Base-by-base conservation (phyloP, 2,113 vertebrate genomes). In the Typhlomys cinereus region DNA sequence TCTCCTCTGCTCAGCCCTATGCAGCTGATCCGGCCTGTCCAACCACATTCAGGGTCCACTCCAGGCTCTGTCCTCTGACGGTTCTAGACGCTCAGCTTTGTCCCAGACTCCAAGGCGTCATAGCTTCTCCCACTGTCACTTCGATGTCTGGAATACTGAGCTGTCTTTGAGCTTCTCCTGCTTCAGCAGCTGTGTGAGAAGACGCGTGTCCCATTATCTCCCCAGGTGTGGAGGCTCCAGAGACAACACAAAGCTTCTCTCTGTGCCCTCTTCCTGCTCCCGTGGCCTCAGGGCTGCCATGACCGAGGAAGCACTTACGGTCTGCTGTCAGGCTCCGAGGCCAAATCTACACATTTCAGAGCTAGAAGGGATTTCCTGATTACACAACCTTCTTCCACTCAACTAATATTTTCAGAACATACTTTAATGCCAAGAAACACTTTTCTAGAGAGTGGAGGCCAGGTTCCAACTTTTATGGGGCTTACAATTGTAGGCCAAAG, bases 401-500 rank as follows among this genome's bases (percentile, higher is more conserved):
- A 59, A 46, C 12, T 62, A 36, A 57, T 66, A 36, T 27, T 66
- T 86, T 48, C 23, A 52, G 39, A 57, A 70, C 27, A 41, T 59
- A 17, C 39, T 20, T 17, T 9, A 80, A 46, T 64, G 29, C 59
- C 10, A 44, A 41, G 52, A 75, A 44, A 64, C 25, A 36, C 36
- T 82, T 79, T 93, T 91, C 64, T 87, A 46, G 66, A 89, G 86
- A 62, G 5, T 59, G 39, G 61, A 85, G 39, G 15, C 61, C 8
- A 76, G 46, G 29, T 57, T 54, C 59, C 52, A 15, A 54, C 36
- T 85, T 80, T 50, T 46, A n/a, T 14, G 48, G 59, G 2, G 48
- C 10, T 85, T 88, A 50, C 17, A 31, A 1, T 0, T 27, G 44
- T 48, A 73, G 54, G 36, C 36, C 27, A 4, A 12, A n/a, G 6